Evolutionary conservation across 2,888 invertebrate species (phyloP), one percentile per base, ranked within the genome.

Genomic region (Tachina grossa): DNA sequence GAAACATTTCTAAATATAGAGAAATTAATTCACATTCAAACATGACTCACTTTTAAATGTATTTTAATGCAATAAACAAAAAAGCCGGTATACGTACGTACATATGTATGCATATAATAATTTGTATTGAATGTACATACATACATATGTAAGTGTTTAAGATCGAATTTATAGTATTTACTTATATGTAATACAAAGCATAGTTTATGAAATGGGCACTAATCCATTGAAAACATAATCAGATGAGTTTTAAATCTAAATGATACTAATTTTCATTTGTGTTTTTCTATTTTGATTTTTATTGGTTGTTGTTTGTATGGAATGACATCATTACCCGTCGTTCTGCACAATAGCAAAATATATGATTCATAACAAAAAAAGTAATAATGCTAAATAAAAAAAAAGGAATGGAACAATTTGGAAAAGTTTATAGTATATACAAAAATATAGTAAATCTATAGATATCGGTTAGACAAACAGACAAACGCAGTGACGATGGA

Each of bases 261-360:
- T 49, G 22, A 19, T 45, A 69, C 14, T 19, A 47, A 49, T 63
- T 77, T 82, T 77, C 43, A 51, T 57, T 55, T 59, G 13, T 3
- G 59, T 45, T 51, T 45, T 77, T 59, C 57, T 41, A 66, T 59
- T 77, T 49, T n/a, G 66, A 39, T 16, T 72, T 53, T 69, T 75
- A 41, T 66, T 68, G 4, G 45, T 13, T 19, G 49, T 45, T 68
- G 55, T 77, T 61, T 68, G 68, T 47, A 43, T 45, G 68, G 68
- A 71, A 85, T 85, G 85, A 85, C 85, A 85, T 85, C 85, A 85
- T 85, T 85, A 83, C 72, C 65, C 72, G 43, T 2, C 55, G 14
- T 80, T 71, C 59, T 65, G 72, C 66, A 72, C 69, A 63, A 71
- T 19, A 77, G 45, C 74, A 85, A 59, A 71, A 79, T 65, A 59